Percentiles rank a stretch among this genome's conserved stretches.
Conservation (phyloP, 2,888 invertebrate genomes). For the Nomada goodeniana region DNA sequence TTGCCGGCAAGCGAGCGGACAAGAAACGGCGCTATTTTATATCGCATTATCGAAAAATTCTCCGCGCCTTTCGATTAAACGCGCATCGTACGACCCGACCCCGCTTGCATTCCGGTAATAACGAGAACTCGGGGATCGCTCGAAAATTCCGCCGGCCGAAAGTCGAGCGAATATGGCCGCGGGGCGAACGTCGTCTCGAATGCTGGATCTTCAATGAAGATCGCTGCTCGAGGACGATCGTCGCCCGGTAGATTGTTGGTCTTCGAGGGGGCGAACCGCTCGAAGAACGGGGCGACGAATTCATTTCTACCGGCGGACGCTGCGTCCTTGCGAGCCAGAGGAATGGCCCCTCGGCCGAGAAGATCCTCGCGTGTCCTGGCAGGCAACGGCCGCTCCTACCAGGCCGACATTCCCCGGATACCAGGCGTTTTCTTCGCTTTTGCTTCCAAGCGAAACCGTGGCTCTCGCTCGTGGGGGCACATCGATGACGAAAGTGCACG, state of each 20-base stretch:
- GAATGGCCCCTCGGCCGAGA: conserved; percentile 54
- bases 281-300: conserved; percentile 36
- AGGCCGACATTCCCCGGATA: conserved; percentile 75
- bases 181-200: background rate
- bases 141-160: conserved; percentile 7
- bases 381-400: conserved; percentile 76
- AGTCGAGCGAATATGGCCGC: background rate
- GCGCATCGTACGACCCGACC: no score
- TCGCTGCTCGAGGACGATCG: background rate
- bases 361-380: conserved; percentile 71
- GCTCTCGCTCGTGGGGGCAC: conserved; percentile 60
- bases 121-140: background rate
- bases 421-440: conserved; percentile 76
- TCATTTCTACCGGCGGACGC: conserved; percentile 40
- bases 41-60: no score
- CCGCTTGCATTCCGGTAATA: no score
- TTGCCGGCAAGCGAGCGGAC: conserved; percentile 23
- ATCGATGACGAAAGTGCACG: conserved; percentile 74
- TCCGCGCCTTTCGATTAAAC: no score
- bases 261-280: conserved; percentile 9
- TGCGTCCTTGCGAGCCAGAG: conserved; percentile 40
- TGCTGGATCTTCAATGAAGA: conserved; percentile 1
- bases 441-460: conserved; percentile 73
- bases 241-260: conserved; percentile 35
- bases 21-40: background rate